Base-by-base conservation (phyloP, 2,888 invertebrate species). In the Orthosia gothica region DNA sequence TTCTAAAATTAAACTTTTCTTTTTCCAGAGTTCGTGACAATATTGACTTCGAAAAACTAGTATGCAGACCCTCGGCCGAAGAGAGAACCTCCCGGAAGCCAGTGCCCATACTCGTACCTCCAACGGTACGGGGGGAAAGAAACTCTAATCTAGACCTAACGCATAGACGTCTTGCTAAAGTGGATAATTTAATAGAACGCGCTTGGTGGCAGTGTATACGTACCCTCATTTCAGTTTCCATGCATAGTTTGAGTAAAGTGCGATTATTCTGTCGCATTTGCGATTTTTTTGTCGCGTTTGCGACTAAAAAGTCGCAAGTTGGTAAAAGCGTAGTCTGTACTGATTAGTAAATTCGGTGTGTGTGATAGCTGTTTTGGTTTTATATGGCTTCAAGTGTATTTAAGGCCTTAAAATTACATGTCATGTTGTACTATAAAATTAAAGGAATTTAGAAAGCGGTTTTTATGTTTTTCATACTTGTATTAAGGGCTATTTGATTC, bases 31-130 rank as follows among this genome's bases (percentile, higher is more conserved):
- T 98, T 98, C 93, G 98, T 98, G 94, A 98, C 98, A 97, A 98
- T 98, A 96, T 94, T 98, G 96, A 98, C 98, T 90, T 97, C 98
- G 95, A 98, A 98, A 97, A 98, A 98, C 97, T 98, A 98, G 97
- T 96, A 96, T 94, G 96, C 95, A 93, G 94, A 92, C 92, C 91
- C 91, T 79, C 90, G 90, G 91, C 94, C 95, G 90, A 92, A 90
- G 88, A 93, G 94, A 93, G 93, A 93, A 86, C 94, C 91, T 90
- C 92, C 93, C 91, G 92, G 93, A 81, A 87, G 86, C 87, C 89
- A 90, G 90, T 90, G 91, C 86, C 91, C 91, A 70, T 86, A 89
- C 82, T 80, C 86, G 91, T 93, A 93, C 75, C 89, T 95, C 70
- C 90, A 90, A 40, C 67, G 79, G 87, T 91, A 90, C 82, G 96